Percentiles rank a stretch among this genome's conserved stretches.
These are phyloP conservation scores for Sinella curviseta DNA, from an alignment of 1,140 invertebrate species.

Conservation along the genomic window DNA sequence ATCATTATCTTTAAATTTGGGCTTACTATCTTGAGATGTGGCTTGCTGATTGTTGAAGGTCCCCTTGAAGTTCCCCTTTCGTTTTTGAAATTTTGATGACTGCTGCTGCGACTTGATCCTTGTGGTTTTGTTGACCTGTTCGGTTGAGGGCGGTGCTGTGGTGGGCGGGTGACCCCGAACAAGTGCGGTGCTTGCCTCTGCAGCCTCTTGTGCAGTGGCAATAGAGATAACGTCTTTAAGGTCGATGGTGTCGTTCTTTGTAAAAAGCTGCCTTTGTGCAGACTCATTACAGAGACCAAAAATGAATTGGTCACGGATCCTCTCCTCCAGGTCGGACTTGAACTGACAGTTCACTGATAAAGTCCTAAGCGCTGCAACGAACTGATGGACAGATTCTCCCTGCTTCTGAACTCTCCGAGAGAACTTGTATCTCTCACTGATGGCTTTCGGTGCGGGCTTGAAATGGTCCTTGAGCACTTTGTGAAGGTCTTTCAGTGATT, in stretches of 20 bases:
- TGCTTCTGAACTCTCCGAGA: slow-evolving; percentile 28
- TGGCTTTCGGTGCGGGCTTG: slow-evolving; percentile 35
- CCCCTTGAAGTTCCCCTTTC: background rate
- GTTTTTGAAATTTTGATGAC: background rate
- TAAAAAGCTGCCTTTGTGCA: background rate
- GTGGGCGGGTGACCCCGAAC: background rate
- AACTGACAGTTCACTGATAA: background rate
- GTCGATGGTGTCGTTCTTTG: background rate
- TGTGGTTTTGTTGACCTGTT: background rate
- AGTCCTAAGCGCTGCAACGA: background rate
- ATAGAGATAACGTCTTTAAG: background rate
- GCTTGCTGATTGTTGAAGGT: background rate
- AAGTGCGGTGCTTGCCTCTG: background rate
- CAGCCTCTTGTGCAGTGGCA: background rate
- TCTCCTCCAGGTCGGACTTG: background rate
- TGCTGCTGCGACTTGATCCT: background rate
- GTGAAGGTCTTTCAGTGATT: background rate
- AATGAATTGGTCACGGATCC: background rate
- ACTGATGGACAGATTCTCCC: background rate
- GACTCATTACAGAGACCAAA: background rate
- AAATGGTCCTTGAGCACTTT: background rate
- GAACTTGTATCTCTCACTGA: slow-evolving; percentile 41
- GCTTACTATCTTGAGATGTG: background rate
- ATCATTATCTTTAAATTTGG: background rate
- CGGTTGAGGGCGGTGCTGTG: background rate